These are phyloP conservation scores for Marcusenius ussheri DNA, from an alignment of 2,113 vertebrate species.

Conservation along the genomic window DNA sequence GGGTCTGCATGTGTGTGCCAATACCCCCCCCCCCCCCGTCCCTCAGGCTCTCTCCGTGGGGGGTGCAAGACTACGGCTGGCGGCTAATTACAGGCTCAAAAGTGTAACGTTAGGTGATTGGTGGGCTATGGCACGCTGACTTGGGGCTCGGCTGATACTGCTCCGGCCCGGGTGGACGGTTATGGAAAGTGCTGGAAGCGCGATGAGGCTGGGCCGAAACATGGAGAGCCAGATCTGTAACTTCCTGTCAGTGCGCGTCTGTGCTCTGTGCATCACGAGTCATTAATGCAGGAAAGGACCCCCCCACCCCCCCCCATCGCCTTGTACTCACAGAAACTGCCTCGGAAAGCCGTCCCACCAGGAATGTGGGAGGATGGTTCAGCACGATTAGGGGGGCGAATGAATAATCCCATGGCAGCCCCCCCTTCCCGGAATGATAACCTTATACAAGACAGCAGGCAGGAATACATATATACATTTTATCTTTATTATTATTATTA, in stretches of 20 bases:
- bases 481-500: too few species aligned
- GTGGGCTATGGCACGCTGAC: slow-evolving; percentile 59
- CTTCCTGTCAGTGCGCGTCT: slow-evolving; percentile 57
- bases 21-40: slow-evolving; percentile 1
- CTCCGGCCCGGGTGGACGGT: slow-evolving; percentile 47
- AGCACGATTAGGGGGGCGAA: too few species aligned
- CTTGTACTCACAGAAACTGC: slow-evolving; percentile 8
- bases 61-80: slow-evolving; percentile 24
- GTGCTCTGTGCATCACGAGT: slow-evolving; percentile 36
- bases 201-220: slow-evolving; percentile 50
- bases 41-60: slow-evolving; percentile 19
- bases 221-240: slow-evolving; percentile 55
- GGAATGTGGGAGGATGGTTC: too few species aligned
- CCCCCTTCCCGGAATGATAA: background rate
- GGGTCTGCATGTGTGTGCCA: too few species aligned
- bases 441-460: background rate
- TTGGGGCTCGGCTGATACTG: slow-evolving; percentile 55
- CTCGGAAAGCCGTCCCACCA: background rate
- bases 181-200: slow-evolving; percentile 44
- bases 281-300: slow-evolving; percentile 47
- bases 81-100: slow-evolving; percentile 53
- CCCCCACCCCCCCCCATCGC: slow-evolving; percentile 10
- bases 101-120: slow-evolving; percentile 62
- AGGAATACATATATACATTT: too few species aligned
- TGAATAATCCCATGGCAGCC: background rate